Conservation (phyloP, 2,888 invertebrate species). For the Orgyia antiqua region DNA sequence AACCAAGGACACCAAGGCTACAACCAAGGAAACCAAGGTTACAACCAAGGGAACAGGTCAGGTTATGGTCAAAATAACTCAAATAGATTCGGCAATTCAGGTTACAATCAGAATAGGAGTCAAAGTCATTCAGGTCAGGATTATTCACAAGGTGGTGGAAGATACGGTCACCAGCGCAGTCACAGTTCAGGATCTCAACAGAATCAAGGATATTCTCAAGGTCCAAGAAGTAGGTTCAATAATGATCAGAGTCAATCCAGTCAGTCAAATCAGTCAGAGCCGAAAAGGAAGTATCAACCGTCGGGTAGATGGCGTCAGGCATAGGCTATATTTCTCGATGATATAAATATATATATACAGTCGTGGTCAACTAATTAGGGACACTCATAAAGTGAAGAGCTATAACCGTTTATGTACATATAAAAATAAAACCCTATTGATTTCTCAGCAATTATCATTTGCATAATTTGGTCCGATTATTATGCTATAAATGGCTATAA, state of each 20-base stretch:
- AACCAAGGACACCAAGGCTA: constrained; percentile 10
- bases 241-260: too few relatives aligned
- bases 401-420: too few relatives aligned
- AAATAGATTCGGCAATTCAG: constrained; percentile 10
- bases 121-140: constrained; percentile 12
- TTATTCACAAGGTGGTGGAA: constrained; percentile 13
- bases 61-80: constrained; percentile 11
- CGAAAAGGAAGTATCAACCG: constrained; percentile 17
- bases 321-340: too few relatives aligned
- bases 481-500: too few relatives aligned
- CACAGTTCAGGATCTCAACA: constrained; percentile 16
- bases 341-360: too few relatives aligned
- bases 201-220: constrained; percentile 18
- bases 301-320: constrained; percentile 22
- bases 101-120: constrained; percentile 20
- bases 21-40: constrained; percentile 14
- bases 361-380: too few relatives aligned
- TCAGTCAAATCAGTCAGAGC: constrained; percentile 13
- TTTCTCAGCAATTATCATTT: too few relatives aligned
- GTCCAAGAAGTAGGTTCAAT: constrained; percentile 17
- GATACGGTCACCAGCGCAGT: constrained; percentile 14
- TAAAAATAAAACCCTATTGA: too few relatives aligned
- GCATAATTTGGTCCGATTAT: too few relatives aligned
- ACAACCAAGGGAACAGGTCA: constrained; percentile 17
- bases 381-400: too few relatives aligned